Conservation (phyloP, 1,140 invertebrate species). For the Lethocerus indicus region DNA sequence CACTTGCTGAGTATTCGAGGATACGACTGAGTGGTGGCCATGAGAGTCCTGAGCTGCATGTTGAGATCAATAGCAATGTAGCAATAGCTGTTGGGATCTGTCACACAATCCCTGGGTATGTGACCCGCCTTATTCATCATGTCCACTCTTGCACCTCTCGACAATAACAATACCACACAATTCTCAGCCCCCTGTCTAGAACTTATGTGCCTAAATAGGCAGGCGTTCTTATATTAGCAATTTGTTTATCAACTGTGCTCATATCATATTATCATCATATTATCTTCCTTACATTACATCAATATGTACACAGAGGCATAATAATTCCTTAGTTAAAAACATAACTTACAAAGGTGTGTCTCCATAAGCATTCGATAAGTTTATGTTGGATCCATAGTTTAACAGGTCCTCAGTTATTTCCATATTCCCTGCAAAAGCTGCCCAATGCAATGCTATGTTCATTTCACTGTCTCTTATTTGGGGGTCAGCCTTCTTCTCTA, state of each 20-base stretch:
- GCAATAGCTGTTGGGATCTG: constrained; percentile 33
- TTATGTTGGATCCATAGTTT: constrained; percentile 53
- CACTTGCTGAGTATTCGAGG: constrained; percentile 45
- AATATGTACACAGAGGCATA: too few species aligned
- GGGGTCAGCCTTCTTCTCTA: constrained; percentile 64
- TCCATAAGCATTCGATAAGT: constrained; percentile 65
- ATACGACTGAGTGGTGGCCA: constrained; percentile 25
- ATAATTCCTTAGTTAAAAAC: neutral
- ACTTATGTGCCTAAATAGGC: constrained; percentile 51
- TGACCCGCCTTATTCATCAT: constrained; percentile 57
- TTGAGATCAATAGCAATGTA: constrained; percentile 45
- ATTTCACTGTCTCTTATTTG: constrained; percentile 69
- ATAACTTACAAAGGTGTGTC: constrained; percentile 74
- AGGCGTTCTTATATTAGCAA: too few species aligned
- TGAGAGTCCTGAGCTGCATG: constrained; percentile 40
- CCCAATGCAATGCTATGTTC: constrained; percentile 81
- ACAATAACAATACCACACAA: constrained; percentile 60
- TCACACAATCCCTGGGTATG: constrained; percentile 53
- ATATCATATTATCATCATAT: too few species aligned
- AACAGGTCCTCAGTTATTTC: constrained; percentile 57
- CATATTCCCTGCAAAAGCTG: constrained; percentile 61
- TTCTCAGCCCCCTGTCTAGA: constrained; percentile 72
- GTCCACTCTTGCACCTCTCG: constrained; percentile 58
- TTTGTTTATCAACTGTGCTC: too few species aligned
- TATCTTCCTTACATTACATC: too few species aligned